Evolutionary conservation across 2,888 invertebrate genomes (phyloP), one percentile per base, ranked within the genome.

Genomic region (Deilephila elpenor): DNA sequence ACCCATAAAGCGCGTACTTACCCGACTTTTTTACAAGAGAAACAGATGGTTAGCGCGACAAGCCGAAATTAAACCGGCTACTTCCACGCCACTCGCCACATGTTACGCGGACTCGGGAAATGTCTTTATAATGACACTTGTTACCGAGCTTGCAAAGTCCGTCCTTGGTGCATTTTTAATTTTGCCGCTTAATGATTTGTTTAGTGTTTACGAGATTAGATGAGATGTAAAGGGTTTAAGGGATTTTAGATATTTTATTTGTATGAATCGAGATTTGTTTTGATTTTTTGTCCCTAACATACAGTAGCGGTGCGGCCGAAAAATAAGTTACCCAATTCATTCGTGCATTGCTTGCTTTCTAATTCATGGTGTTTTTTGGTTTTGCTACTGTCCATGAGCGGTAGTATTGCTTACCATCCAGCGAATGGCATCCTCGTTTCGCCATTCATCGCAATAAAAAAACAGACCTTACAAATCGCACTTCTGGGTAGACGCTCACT

Each of bases 41-140:
- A 71, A 77, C 84, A 84, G 82, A 82, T 84, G 85, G 82, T 53
- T 64, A 70, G 76, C 78, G 82, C 73, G 75, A 75, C 75, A 73
- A 71, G 70, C 59, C 71, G 71, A 75, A 75, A 75, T 75, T 75
- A 75, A 75, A 74, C 59, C 73, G 71, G 71, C 59, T 34, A 44
- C 59, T 61, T 71, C 32, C 59, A 37, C 60, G 71, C 70, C 75
- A 77, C 51, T 25, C 60, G 71, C 70, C 75, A 77, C 67, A 76
- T 76, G 76, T 70, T 73, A 67, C 71, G 1, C 62, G 73, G 74
- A 72, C 61, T 67, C 44, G 74, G 74, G 61, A 74, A 77, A 77
- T 74, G 59, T 70, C 76, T 75, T 75, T 77, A 70, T 75, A 75
- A 77, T 74, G 74, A 71, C 71, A 74, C 67, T 74, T 73, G 70